Evolutionary conservation across 2,888 invertebrate genomes (phyloP).

Genomic region (Platynereis dumerilii): DNA sequence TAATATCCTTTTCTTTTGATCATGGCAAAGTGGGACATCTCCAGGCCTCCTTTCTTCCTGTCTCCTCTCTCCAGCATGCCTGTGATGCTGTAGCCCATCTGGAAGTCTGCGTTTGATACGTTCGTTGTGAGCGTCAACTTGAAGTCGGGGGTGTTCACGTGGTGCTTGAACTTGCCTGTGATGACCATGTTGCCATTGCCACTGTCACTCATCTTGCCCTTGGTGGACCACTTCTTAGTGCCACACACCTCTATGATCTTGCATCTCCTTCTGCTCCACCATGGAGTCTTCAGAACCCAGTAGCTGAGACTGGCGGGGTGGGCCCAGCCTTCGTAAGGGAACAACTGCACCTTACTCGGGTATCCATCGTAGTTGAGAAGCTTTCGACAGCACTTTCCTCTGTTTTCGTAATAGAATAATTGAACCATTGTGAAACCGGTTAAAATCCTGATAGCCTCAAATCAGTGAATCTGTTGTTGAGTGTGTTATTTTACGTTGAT

Average conservation of each 20-base stretch:
- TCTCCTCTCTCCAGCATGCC: constrained; percentile 81
- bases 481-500: no score
- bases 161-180: constrained; percentile 76
- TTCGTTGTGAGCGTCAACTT: constrained; percentile 79
- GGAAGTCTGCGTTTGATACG: constrained; percentile 84
- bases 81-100: constrained; percentile 89
- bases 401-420: constrained; percentile 78
- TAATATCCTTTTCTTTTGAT: constrained; percentile 78
- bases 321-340: constrained; percentile 89
- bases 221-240: constrained; percentile 76
- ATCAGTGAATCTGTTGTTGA: no score
- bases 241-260: constrained; percentile 85
- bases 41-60: constrained; percentile 78
- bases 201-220: constrained; percentile 80
- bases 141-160: constrained; percentile 47
- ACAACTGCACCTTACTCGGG: constrained; percentile 83
- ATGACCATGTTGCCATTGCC: constrained; percentile 81
- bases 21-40: constrained; percentile 87
- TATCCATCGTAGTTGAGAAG: constrained; percentile 81
- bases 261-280: constrained; percentile 85
- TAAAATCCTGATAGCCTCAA: no score
- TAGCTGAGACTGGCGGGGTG: constrained; percentile 84
- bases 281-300: constrained; percentile 84
- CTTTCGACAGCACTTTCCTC: constrained; percentile 83
- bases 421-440: constrained; percentile 68